A percentile compares a stretch with the other conserved stretches of the same genome.
Conservation (phyloP, 2,113 vertebrate genomes). For the Muscicapa adusta region DNA sequence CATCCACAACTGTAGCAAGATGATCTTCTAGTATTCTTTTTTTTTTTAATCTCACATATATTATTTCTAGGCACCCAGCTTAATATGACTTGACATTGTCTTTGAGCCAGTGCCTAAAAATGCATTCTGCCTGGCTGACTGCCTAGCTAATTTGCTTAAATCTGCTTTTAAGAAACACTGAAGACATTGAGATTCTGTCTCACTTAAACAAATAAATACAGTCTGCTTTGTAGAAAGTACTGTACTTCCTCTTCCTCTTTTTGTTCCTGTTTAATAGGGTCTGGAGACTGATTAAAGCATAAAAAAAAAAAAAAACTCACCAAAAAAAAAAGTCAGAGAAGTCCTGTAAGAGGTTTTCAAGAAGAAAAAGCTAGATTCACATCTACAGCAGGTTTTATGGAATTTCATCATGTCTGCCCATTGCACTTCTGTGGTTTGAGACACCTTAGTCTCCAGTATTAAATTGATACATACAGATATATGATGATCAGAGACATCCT, state of each 20-base stretch:
- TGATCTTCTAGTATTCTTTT: not conserved
- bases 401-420: not conserved
- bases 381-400: not conserved
- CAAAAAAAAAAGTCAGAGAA: not conserved
- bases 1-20: not conserved
- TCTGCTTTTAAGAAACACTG: slow-evolving; percentile 7
- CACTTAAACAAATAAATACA: slow-evolving; percentile 61
- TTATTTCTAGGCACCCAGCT: slow-evolving; percentile 16
- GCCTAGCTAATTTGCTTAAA: slow-evolving; percentile 51
- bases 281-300: slow-evolving; percentile 3
- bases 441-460: not conserved
- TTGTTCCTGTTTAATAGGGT: slow-evolving; percentile 19
- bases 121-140: slow-evolving; percentile 13
- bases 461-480: not conserved
- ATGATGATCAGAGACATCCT: not conserved
- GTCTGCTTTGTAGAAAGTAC: slow-evolving; percentile 44
- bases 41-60: not conserved
- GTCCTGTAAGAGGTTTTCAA: slow-evolving; percentile 9
- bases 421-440: not conserved
- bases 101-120: slow-evolving; percentile 52
- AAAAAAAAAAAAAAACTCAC: not conserved
- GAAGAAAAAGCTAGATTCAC: not conserved
- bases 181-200: slow-evolving; percentile 45
- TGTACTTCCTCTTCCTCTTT: slow-evolving; percentile 41
- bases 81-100: slow-evolving; percentile 37